Evolutionary conservation across 1,140 invertebrate species (phyloP).

Genomic region (Trichonephila inaurata): DNA sequence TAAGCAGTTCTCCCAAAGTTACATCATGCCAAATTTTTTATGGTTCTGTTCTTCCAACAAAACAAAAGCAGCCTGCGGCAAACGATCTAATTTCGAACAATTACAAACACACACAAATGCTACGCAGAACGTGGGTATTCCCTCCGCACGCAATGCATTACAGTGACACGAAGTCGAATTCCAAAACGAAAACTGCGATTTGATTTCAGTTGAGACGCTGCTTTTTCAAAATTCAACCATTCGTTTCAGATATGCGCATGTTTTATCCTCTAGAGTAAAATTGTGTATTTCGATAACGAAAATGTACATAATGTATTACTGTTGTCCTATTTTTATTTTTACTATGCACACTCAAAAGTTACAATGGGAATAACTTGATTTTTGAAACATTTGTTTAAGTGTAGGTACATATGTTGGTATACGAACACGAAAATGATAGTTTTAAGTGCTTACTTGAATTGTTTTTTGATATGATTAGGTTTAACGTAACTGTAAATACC

Average conservation of each 20-base stretch:
- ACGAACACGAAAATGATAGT: not conserved
- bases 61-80: not conserved
- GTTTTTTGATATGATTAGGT: too few relatives aligned
- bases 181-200: not conserved
- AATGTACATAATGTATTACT: not conserved
- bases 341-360: not conserved
- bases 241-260: conserved; percentile 18
- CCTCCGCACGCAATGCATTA: not conserved
- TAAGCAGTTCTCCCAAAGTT: not conserved
- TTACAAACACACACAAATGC: not conserved
- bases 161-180: conserved; percentile 12
- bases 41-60: not conserved
- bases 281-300: not conserved
- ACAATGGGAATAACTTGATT: not conserved
- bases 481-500: too few relatives aligned
- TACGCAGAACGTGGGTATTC: not conserved
- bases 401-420: not conserved
- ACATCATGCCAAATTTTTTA: not conserved
- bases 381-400: not conserved
- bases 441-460: not conserved
- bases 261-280: not conserved
- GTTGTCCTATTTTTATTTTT: not conserved
- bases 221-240: not conserved
- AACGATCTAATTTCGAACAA: not conserved
- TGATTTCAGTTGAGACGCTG: not conserved